Evolutionary conservation across 1,140 invertebrate species (phyloP).

Genomic region (Lucilia cuprina): DNA sequence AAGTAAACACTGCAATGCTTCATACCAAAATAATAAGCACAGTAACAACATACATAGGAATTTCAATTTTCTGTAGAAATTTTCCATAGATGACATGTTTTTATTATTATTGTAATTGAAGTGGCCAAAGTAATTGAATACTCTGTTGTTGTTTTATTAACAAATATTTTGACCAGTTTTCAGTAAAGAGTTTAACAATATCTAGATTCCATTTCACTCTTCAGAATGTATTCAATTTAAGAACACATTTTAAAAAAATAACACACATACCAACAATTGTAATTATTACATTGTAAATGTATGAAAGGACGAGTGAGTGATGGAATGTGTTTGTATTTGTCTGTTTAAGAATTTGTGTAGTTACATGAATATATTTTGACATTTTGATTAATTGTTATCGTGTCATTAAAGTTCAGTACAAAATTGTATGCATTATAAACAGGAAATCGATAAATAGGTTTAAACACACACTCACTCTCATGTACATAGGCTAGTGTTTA

Average conservation of each 20-base stretch:
- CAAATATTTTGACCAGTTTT: not conserved
- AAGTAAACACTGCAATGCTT: not conserved
- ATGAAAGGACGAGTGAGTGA: too few relatives aligned
- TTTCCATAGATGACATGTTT: not conserved
- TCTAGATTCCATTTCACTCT: not conserved
- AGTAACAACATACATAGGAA: not conserved
- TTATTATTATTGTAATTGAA: not conserved
- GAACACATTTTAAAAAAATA: not conserved
- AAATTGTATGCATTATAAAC: slow-evolving; percentile 11
- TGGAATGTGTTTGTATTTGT: not conserved
- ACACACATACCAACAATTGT: not conserved
- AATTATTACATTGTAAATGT: not conserved
- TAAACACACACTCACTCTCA: not conserved
- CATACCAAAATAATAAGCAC: not conserved
- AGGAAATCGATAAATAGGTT: slow-evolving; percentile 9
- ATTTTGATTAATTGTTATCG: slow-evolving; percentile 32
- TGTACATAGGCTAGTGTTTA: not conserved
- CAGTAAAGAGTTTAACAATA: not conserved
- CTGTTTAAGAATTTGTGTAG: not conserved
- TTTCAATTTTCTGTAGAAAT: not conserved
- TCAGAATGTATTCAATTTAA: not conserved
- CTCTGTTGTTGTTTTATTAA: not conserved
- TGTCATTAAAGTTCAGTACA: slow-evolving; percentile 17
- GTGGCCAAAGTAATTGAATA: too few relatives aligned
- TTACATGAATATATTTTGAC: slow-evolving; percentile 16